phyloP scores from a whole-genome alignment of 2,113 vertebrate genomes.

The Paratilapia polleni region DNA sequence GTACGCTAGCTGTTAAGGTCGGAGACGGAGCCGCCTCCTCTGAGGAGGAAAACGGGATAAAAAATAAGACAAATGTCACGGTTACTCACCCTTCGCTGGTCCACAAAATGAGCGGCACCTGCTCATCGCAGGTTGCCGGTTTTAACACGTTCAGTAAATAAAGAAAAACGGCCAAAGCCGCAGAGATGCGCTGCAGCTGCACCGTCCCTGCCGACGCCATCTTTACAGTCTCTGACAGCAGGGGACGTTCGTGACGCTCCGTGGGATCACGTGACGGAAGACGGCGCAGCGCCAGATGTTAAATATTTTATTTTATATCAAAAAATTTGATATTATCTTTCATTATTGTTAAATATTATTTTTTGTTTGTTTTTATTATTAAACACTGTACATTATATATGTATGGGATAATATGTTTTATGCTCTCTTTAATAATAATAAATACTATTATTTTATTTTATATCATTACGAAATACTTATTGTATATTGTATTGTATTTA shows the following conservation, averaged over 20 bases:
- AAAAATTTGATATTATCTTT: not conserved
- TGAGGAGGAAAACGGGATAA: too few species aligned
- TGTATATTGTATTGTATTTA: too few species aligned
- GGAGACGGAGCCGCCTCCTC: not conserved
- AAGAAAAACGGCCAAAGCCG: conserved; percentile 30
- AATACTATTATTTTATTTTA: too few species aligned
- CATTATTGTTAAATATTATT: not conserved
- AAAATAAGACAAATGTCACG: rapidly evolving
- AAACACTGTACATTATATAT: too few species aligned
- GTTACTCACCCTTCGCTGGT: conserved; percentile 77
- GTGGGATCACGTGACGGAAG: conserved; percentile 2
- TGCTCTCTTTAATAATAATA: too few species aligned
- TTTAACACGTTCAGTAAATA: not conserved
- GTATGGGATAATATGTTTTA: too few species aligned
- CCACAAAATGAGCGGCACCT: conserved; percentile 86
- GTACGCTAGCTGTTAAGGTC: not conserved
- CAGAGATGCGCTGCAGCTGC: conserved; percentile 3
- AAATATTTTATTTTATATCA: not conserved
- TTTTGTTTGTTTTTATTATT: too few species aligned
- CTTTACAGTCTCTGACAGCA: conserved; percentile 35
- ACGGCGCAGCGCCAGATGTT: not conserved
- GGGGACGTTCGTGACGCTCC: not conserved
- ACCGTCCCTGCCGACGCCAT: conserved; percentile 61
- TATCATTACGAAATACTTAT: too few species aligned
- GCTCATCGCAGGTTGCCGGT: conserved; percentile 64